Evolutionary conservation across 2,113 vertebrate genomes (phyloP).

Genomic region (Alces alces): DNA sequence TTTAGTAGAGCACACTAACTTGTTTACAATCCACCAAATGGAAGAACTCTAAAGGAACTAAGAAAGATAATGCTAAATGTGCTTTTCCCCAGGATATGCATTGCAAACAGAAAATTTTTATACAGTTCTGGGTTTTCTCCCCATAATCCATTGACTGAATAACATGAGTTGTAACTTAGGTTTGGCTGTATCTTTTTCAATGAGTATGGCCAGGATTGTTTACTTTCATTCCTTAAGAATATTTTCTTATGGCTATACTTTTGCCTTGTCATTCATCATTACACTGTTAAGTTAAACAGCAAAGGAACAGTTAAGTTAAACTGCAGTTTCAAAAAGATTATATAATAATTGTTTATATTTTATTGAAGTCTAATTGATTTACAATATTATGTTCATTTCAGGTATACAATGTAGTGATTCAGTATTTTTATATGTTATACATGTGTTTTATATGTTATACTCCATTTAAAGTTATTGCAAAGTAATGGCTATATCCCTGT

Average conservation of each 20-base stretch:
- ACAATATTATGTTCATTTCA: background rate
- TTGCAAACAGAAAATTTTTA: background rate
- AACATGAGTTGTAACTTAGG: background rate
- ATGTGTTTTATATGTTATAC: background rate
- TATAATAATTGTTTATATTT: background rate
- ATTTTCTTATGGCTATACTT: conserved; percentile 1
- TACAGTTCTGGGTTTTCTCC: background rate
- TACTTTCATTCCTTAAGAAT: background rate
- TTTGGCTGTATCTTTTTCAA: background rate
- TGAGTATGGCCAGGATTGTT: background rate
- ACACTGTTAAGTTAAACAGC: background rate
- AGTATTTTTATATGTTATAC: background rate
- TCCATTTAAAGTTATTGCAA: background rate
- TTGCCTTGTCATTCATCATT: background rate
- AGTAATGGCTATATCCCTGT: background rate
- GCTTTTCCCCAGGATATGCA: background rate
- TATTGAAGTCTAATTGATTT: background rate
- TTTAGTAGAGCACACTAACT: background rate
- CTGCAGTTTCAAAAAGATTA: background rate
- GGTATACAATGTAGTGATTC: background rate
- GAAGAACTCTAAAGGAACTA: background rate
- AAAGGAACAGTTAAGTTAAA: background rate
- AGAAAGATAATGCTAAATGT: background rate
- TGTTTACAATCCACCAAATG: background rate
- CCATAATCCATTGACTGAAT: background rate